Conservation (phyloP, 2,888 invertebrate genomes). For the Sminthurinus aureus region DNA sequence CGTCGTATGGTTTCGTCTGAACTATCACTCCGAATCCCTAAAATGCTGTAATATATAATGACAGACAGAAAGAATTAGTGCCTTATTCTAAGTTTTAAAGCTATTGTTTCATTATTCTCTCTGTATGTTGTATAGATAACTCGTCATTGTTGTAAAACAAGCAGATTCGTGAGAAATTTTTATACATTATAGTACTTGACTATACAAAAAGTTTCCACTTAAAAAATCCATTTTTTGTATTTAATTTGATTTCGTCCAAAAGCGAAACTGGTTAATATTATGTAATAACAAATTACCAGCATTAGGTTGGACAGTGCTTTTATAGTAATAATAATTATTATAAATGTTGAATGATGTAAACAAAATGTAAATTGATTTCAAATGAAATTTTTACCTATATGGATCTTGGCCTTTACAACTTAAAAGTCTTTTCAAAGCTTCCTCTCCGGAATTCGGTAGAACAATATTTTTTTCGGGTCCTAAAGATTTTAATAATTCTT, state of each 20-base stretch:
- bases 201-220: no score
- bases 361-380: not conserved
- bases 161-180: not conserved
- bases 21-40: constrained; percentile 86
- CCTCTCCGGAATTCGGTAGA: constrained; percentile 88
- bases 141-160: not conserved
- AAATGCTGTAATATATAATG: constrained; percentile 79
- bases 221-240: no score
- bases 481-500: constrained; percentile 54
- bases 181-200: not conserved
- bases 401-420: constrained; percentile 96
- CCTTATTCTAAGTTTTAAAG: not conserved
- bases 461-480: constrained; percentile 77
- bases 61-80: not conserved
- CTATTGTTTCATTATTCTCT: no score
- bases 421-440: constrained; percentile 90
- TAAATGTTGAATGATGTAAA: not conserved
- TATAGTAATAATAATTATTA: not conserved
- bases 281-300: constrained; percentile 8
- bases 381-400: constrained; percentile 72
- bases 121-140: no score
- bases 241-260: constrained; percentile 28
- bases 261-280: constrained; percentile 28
- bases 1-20: constrained; percentile 93
- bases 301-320: constrained; percentile 35